Conservation (phyloP, 2,797 vertebrate species). For the Bovichtus diacanthus region DNA sequence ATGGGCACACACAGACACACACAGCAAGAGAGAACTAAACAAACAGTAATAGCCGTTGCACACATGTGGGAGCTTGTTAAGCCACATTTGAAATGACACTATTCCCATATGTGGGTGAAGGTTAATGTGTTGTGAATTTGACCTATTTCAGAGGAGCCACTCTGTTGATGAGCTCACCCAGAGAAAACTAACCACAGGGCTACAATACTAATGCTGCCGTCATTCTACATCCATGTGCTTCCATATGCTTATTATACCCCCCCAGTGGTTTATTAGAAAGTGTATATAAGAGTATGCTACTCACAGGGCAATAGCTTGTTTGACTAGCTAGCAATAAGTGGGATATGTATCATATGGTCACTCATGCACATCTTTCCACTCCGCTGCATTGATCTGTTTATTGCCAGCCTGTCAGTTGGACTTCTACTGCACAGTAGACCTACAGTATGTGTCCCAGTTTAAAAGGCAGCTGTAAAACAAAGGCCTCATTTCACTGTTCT, state of each 20-base stretch:
- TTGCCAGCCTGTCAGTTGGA: conserved; percentile 49
- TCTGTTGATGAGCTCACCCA: conserved; percentile 35
- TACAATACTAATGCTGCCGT: conserved; percentile 20
- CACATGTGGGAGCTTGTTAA: conserved; percentile 46
- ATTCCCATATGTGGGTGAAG: conserved; percentile 67
- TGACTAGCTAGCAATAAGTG: background rate
- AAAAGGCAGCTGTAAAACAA: conserved; percentile 60
- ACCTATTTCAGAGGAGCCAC: conserved; percentile 68
- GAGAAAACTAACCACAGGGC: conserved; percentile 27
- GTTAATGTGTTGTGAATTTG: conserved; percentile 74
- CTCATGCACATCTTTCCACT: conserved; percentile 61
- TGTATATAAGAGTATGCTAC: background rate
- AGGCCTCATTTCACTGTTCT: conserved; percentile 70
- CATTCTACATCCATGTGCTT: background rate
- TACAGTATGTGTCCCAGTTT: conserved; percentile 79
- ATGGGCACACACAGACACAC: background rate
- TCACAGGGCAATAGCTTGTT: background rate
- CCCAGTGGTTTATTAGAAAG: background rate
- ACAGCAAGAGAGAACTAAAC: background rate
- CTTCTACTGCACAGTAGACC: conserved; percentile 22
- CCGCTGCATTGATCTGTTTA: conserved; percentile 70
- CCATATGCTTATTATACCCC: conserved; percentile 9
- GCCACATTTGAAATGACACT: conserved; percentile 59
- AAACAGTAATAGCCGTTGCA: conserved; percentile 30
- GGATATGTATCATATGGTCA: conserved; percentile 28